These are phyloP conservation scores for Danionella dracula DNA, from an alignment of 2,797 vertebrate species.

Conservation along the genomic window DNA sequence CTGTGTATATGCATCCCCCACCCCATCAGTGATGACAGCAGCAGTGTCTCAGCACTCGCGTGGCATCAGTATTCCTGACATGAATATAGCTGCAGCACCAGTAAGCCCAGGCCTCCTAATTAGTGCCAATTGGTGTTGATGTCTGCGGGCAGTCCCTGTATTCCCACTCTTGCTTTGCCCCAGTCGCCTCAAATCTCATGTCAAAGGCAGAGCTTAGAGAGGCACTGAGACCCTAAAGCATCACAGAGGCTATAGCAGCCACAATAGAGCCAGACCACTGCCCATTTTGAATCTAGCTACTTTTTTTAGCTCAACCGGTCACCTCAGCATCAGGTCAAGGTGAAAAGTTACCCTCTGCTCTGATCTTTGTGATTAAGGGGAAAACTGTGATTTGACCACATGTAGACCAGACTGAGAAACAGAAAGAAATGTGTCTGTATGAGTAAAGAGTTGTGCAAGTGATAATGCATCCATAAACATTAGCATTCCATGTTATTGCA, in stretches of 20 bases:
- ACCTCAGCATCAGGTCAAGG: conserved; percentile 46
- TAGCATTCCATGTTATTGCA: too few relatives aligned
- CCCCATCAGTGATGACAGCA: conserved; percentile 31
- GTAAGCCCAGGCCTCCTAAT: conserved; percentile 44
- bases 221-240: conserved; percentile 25
- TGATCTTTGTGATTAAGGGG: conserved; percentile 30
- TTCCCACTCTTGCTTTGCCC: conserved; percentile 5
- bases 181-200: conserved; percentile 47
- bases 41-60: conserved; percentile 39
- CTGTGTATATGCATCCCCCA: conserved; percentile 18
- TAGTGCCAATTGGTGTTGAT: conserved; percentile 51
- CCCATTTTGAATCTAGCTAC: conserved; percentile 40
- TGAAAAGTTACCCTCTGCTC: conserved; percentile 43
- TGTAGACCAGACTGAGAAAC: conserved; percentile 35
- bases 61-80: conserved; percentile 49
- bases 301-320: conserved; percentile 24
- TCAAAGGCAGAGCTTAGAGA: conserved; percentile 50
- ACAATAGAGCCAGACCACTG: conserved; percentile 6
- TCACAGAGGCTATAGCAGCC: conserved; percentile 3
- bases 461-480: background rate
- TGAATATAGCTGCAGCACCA: conserved; percentile 36
- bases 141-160: conserved; percentile 40
- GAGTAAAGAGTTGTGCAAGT: background rate
- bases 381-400: conserved; percentile 48
- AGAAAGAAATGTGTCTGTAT: background rate